Evolutionary conservation across 2,113 vertebrate genomes (phyloP).

Genomic region (Syrrhaptes paradoxus): DNA sequence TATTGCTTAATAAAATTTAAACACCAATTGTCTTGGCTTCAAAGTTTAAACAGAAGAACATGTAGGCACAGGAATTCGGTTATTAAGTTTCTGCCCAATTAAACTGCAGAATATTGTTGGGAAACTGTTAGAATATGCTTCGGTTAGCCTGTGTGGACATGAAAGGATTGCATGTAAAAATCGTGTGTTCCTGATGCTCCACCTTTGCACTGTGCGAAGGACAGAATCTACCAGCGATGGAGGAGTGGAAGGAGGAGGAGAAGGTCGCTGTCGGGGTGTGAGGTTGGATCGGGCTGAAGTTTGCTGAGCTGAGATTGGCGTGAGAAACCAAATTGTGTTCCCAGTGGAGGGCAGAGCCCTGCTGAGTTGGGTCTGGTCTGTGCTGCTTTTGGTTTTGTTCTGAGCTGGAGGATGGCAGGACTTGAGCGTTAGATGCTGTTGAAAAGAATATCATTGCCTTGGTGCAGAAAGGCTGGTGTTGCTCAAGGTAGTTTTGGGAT

Average conservation of each 20-base stretch:
- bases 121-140: slow-evolving; percentile 4
- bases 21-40: slow-evolving; percentile 46
- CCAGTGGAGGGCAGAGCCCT: not conserved
- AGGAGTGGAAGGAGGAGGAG: not conserved
- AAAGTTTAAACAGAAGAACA: slow-evolving; percentile 36
- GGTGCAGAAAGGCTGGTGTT: not conserved
- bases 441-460: not conserved
- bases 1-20: slow-evolving; percentile 60
- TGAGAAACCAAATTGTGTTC: not conserved
- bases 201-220: not conserved
- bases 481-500: not conserved
- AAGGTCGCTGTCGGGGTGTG: not conserved
- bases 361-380: not conserved
- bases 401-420: not conserved
- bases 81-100: slow-evolving; percentile 52
- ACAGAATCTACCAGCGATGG: accelerated
- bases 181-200: not conserved
- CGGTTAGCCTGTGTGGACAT: slow-evolving; percentile 29
- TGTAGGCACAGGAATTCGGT: slow-evolving; percentile 43
- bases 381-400: not conserved
- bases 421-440: not conserved
- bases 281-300: not conserved
- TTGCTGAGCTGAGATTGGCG: not conserved
- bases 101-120: slow-evolving; percentile 27
- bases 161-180: not conserved